A percentile compares a stretch with the other conserved stretches of the same genome.
Conservation (phyloP, 1,140 invertebrate species). For the Mizuhopecten yessoensis region DNA sequence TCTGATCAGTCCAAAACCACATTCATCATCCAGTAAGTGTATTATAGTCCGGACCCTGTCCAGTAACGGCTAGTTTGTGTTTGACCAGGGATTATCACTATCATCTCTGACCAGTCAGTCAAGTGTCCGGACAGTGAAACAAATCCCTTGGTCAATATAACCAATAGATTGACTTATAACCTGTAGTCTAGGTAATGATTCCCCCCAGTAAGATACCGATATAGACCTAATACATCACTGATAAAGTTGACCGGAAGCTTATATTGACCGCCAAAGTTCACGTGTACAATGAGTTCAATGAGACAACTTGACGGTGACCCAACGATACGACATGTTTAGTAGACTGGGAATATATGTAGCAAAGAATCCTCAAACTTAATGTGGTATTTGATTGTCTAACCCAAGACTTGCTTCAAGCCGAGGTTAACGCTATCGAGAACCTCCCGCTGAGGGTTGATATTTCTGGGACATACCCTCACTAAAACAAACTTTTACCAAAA, state of each 20-base stretch:
- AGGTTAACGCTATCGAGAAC: too few species aligned
- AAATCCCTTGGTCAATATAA: not conserved
- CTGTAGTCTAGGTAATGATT: not conserved
- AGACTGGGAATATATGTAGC: too few species aligned
- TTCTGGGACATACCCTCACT: too few species aligned
- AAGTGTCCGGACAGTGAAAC: slow-evolving; percentile 41
- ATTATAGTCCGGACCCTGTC: not conserved
- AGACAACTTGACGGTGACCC: too few species aligned
- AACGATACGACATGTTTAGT: too few species aligned
- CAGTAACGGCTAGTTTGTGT: not conserved
- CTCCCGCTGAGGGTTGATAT: too few species aligned
- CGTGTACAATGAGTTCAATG: too few species aligned
- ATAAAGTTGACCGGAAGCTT: not conserved
- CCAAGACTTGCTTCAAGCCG: too few species aligned
- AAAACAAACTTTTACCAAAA: too few species aligned
- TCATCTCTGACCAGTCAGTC: not conserved
- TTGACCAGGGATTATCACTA: slow-evolving; percentile 11
- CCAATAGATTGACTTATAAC: not conserved
- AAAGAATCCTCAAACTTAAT: too few species aligned
- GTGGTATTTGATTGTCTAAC: too few species aligned
- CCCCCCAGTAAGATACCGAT: not conserved
- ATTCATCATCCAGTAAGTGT: not conserved
- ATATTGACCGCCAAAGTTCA: too few species aligned
- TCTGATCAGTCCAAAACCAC: not conserved
- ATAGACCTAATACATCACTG: not conserved